Evolutionary conservation across 2,797 vertebrate species (phyloP).

Genomic region (Anableps anableps): DNA sequence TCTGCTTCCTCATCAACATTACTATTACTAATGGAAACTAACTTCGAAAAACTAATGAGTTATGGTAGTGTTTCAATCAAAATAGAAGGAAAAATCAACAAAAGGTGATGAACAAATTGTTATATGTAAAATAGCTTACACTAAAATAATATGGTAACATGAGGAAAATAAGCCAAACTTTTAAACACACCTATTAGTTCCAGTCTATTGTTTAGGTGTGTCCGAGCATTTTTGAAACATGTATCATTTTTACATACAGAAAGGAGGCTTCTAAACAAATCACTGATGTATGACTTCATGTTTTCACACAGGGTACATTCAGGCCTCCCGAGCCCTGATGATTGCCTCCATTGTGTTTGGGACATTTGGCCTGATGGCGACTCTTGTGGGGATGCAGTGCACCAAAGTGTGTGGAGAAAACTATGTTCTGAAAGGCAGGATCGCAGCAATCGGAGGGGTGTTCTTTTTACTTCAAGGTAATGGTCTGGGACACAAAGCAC

Average conservation of each 20-base stretch:
- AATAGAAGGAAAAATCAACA: neutral
- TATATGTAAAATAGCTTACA: neutral
- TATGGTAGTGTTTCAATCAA: neutral
- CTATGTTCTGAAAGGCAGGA: conserved; percentile 80
- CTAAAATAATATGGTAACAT: neutral
- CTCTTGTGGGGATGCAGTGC: conserved; percentile 86
- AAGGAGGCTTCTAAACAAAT: neutral
- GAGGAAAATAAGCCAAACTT: neutral
- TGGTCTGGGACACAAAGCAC: neutral
- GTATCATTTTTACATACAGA: neutral
- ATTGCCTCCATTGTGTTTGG: conserved; percentile 86
- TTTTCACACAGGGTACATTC: conserved; percentile 84
- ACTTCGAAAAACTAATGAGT: neutral
- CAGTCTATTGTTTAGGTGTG: neutral
- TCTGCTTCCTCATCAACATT: neutral
- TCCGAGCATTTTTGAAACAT: neutral
- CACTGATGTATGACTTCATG: neutral
- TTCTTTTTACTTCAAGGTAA: conserved; percentile 88
- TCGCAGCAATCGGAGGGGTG: conserved; percentile 82
- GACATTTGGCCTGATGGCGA: conserved; percentile 78
- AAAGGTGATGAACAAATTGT: neutral
- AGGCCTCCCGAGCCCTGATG: conserved; percentile 90
- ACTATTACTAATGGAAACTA: neutral
- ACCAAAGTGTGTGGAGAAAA: conserved; percentile 84
- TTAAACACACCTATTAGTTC: neutral